Evolutionary conservation across 2,797 vertebrate genomes (phyloP).

Genomic region (Myotis myotis): DNA sequence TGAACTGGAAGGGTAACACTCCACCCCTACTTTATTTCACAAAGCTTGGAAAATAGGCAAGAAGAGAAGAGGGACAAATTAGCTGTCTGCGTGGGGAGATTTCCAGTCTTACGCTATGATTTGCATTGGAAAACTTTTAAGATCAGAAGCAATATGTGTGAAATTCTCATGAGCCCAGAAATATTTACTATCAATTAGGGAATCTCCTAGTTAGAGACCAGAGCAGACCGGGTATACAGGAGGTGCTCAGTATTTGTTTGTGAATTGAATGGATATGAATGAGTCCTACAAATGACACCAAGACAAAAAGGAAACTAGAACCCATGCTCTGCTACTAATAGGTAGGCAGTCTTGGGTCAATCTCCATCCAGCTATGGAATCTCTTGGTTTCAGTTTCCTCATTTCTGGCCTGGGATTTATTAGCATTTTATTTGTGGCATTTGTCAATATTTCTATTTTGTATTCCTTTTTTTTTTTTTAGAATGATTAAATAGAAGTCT

Average conservation of each 20-base stretch:
- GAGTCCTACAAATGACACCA: neutral
- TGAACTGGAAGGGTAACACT: neutral
- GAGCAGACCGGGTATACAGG: neutral
- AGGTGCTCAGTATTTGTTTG: neutral
- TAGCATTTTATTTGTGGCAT: neutral
- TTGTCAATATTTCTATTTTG: neutral
- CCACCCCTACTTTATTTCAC: neutral
- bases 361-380: neutral
- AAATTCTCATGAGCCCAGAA: neutral
- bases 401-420: neutral
- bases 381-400: neutral
- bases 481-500: neutral
- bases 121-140: neutral
- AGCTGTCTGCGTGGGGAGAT: neutral
- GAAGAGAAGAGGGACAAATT: neutral
- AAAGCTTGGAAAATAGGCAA: neutral
- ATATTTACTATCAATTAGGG: neutral
- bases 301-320: neutral
- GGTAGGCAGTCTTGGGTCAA: neutral
- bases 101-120: neutral
- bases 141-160: neutral
- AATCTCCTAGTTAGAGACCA: neutral
- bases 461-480: neutral
- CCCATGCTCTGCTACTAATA: too few species aligned
- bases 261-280: neutral